A percentile compares a stretch with the other conserved stretches of the same genome.
phyloP scores from a whole-genome alignment of 2,888 invertebrate species.

The Acanthoscelides obtectus region DNA sequence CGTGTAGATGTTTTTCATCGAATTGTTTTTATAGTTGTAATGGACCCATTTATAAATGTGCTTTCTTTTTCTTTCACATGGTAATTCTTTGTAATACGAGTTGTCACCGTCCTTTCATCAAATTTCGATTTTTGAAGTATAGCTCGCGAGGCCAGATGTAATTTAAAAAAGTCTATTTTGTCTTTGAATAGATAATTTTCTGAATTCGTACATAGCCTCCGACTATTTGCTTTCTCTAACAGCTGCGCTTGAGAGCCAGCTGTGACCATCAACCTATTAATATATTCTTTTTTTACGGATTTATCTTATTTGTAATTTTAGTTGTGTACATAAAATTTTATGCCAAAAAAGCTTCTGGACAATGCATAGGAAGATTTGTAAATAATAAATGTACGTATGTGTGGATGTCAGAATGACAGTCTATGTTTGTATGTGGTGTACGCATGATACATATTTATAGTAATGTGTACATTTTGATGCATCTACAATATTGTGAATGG shows the following conservation, averaged over 20 bases:
- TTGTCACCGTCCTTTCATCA: constrained; percentile 45
- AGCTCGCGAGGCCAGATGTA: too few relatives aligned
- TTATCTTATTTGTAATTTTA: constrained; percentile 29
- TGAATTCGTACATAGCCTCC: too few relatives aligned
- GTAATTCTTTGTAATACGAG: constrained; percentile 33
- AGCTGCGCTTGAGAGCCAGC: constrained; percentile 37
- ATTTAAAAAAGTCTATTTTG: too few relatives aligned
- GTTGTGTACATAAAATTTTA: constrained; percentile 33
- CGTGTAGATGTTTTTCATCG: neutral
- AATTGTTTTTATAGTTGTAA: constrained; percentile 1
- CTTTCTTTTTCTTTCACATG: constrained; percentile 7
- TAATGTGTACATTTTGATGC: constrained; percentile 50
- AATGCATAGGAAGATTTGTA: constrained; percentile 43
- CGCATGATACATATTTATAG: constrained; percentile 45
- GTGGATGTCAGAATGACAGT: constrained; percentile 28
- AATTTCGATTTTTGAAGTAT: too few relatives aligned
- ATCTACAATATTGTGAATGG: constrained; percentile 50
- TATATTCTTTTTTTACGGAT: constrained; percentile 21
- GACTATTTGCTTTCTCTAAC: constrained; percentile 35
- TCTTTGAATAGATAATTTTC: too few relatives aligned
- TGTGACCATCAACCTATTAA: constrained; percentile 4
- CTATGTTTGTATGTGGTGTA: constrained; percentile 42
- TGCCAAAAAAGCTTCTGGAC: constrained; percentile 40
- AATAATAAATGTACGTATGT: constrained; percentile 40
- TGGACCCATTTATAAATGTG: constrained; percentile 6